A percentile compares a stretch with the other conserved stretches of the same genome.
Evolutionary conservation across 30 jellyfish, hydroid and myxozoan genomes (phyloP).

Genomic region (Aurelia sp.): DNA sequence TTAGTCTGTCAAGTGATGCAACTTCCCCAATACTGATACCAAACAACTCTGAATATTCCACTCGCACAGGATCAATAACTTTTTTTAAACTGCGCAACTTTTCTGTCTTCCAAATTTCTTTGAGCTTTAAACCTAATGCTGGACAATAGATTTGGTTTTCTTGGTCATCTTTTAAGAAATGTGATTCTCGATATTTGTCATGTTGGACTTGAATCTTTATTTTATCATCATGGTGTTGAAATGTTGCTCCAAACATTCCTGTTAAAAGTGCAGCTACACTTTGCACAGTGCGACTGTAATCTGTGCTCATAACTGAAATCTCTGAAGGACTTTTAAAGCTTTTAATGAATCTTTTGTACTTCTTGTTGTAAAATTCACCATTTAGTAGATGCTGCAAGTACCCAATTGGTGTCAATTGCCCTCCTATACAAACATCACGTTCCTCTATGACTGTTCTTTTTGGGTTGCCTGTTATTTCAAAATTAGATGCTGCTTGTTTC

Average conservation of each 20-base stretch:
- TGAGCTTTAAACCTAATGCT: constrained; percentile 18
- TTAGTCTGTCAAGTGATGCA: constrained; percentile 70
- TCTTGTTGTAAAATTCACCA: constrained; percentile 70
- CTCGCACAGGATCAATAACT: constrained; percentile 24
- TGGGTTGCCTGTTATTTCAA: constrained; percentile 51
- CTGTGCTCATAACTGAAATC: constrained; percentile 75
- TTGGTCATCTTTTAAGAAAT: constrained; percentile 64
- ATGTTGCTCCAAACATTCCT: constrained; percentile 70
- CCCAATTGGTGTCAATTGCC: constrained; percentile 96
- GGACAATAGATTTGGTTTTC: constrained; percentile 63
- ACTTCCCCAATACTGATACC: constrained; percentile 25
- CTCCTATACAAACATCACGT: constrained; percentile 72
- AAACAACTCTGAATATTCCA: constrained; percentile 39
- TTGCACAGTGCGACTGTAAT: constrained; percentile 91
- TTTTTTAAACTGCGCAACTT: constrained; percentile 28
- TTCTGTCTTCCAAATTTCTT: constrained; percentile 8
- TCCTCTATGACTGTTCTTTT: constrained; percentile 53
- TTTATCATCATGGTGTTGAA: not conserved
- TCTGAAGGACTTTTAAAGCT: constrained; percentile 15
- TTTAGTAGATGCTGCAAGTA: constrained; percentile 77
- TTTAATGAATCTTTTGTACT: constrained; percentile 44
- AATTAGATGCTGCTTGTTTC: constrained; percentile 21
- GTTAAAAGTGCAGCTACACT: constrained; percentile 93
- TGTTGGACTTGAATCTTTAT: constrained; percentile 51
- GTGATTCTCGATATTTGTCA: constrained; percentile 74